A percentile compares a stretch with the other conserved stretches of the same genome.
These are phyloP conservation scores for Schrankia costaestrigalis DNA, from an alignment of 2,888 invertebrate genomes.

Conservation along the genomic window DNA sequence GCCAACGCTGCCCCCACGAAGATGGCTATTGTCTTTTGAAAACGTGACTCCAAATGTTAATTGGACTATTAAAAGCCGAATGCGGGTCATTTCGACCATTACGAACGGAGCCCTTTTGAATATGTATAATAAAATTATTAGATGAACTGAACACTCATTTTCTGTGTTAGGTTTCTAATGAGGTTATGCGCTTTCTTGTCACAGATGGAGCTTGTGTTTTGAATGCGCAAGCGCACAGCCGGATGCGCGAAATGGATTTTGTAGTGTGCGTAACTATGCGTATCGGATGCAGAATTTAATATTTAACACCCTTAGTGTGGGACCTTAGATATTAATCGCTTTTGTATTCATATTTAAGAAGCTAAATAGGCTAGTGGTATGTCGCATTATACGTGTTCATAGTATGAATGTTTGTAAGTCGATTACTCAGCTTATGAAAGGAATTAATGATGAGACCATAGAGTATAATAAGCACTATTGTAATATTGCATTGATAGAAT, in stretches of 20 bases:
- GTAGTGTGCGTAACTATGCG: constrained; percentile 64
- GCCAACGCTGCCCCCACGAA: constrained; percentile 76
- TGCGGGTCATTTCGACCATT: constrained; percentile 79
- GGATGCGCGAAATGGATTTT: constrained; percentile 77
- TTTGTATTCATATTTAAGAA: constrained; percentile 32
- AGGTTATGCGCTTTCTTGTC: constrained; percentile 81
- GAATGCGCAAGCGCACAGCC: constrained; percentile 73
- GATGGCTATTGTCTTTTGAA: constrained; percentile 78
- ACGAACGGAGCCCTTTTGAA: constrained; percentile 75
- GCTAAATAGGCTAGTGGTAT: constrained; percentile 37
- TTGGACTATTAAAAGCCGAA: constrained; percentile 79
- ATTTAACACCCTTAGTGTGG: constrained; percentile 56
- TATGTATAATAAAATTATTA: constrained; percentile 80
- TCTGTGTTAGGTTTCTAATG: constrained; percentile 77
- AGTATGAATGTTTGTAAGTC: constrained; percentile 19
- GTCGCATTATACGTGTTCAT: constrained; percentile 30
- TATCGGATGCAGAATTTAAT: constrained; percentile 62
- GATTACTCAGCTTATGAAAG: constrained; percentile 16
- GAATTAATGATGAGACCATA: constrained; percentile 27
- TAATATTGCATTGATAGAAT: constrained; percentile 30
- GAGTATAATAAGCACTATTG: constrained; percentile 18
- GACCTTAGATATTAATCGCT: constrained; percentile 41
- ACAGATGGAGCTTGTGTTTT: constrained; percentile 67
- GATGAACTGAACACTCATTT: constrained; percentile 72
- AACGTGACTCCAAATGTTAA: constrained; percentile 80